Conservation (phyloP, 2,797 vertebrate species). For the Spinus olivaceus region DNA sequence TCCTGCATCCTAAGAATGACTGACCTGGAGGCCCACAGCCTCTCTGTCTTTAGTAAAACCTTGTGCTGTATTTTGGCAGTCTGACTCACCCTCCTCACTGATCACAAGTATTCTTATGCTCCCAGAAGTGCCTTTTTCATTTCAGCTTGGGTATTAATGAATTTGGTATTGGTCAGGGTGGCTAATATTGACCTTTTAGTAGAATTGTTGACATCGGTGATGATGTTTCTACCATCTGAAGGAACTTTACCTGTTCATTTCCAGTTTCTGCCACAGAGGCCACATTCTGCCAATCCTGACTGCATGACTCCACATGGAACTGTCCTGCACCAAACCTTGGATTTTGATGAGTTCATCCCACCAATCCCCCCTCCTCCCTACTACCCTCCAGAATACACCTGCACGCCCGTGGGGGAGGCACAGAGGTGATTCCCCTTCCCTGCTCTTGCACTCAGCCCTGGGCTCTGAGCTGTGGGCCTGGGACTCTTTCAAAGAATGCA, state of each 20-base stretch:
- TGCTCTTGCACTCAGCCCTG: accelerated
- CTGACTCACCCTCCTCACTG: background rate
- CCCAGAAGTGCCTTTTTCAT: background rate
- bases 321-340: slow-evolving; percentile 91
- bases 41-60: background rate
- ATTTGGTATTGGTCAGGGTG: background rate
- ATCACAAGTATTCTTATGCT: background rate
- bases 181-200: background rate
- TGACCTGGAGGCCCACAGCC: background rate
- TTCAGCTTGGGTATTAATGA: background rate
- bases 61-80: background rate
- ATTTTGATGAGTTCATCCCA: slow-evolving; percentile 96
- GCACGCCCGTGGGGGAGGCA: slow-evolving; percentile 87
- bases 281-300: slow-evolving; percentile 82
- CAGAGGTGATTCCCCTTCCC: slow-evolving; percentile 82
- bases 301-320: slow-evolving; percentile 92
- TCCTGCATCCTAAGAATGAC: background rate
- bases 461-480: background rate
- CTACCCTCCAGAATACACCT: slow-evolving; percentile 96
- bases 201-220: background rate
- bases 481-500: background rate
- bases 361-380: slow-evolving; percentile 96
- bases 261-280: slow-evolving; percentile 94
- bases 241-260: slow-evolving; percentile 6
- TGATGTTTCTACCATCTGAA: background rate